Evolutionary conservation across 2,888 invertebrate genomes (phyloP).

Genomic region (Drosophila rellima): DNA sequence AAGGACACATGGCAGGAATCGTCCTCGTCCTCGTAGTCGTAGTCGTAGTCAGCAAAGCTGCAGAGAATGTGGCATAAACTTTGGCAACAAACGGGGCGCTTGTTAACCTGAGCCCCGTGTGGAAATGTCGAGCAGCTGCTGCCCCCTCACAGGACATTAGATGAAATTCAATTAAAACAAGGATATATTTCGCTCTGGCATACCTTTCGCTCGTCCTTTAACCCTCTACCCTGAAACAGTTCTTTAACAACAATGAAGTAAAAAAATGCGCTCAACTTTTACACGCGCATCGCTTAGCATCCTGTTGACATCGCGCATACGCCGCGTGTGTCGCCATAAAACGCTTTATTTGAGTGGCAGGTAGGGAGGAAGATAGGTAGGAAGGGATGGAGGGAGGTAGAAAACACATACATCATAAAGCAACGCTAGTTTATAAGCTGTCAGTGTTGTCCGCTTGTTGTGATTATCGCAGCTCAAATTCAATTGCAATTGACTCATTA

Average conservation of each 20-base stretch:
- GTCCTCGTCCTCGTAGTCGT: conserved; percentile 3
- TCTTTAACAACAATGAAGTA: conserved; percentile 36
- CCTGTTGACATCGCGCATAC: conserved; percentile 58
- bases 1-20: conserved; percentile 65
- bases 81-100: conserved; percentile 53
- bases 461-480: conserved; percentile 58
- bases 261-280: conserved; percentile 57
- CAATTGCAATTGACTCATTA: conserved; percentile 76
- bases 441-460: conserved; percentile 29
- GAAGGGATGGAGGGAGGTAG: neutral
- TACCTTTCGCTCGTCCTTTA: conserved; percentile 1
- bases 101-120: conserved; percentile 66
- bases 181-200: conserved; percentile 71
- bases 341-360: conserved; percentile 71
- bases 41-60: conserved; percentile 15
- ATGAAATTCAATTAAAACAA: conserved; percentile 76
- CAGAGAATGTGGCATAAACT: conserved; percentile 71
- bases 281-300: conserved; percentile 47
- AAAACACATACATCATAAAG: conserved; percentile 11
- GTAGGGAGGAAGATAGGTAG: neutral
- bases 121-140: conserved; percentile 29
- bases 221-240: conserved; percentile 15
- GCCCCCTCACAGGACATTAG: conserved; percentile 62
- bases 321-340: conserved; percentile 58
- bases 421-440: conserved; percentile 45